Evolutionary conservation across 2,888 invertebrate species (phyloP).

Genomic region (Leptinotarsa tumamoca): DNA sequence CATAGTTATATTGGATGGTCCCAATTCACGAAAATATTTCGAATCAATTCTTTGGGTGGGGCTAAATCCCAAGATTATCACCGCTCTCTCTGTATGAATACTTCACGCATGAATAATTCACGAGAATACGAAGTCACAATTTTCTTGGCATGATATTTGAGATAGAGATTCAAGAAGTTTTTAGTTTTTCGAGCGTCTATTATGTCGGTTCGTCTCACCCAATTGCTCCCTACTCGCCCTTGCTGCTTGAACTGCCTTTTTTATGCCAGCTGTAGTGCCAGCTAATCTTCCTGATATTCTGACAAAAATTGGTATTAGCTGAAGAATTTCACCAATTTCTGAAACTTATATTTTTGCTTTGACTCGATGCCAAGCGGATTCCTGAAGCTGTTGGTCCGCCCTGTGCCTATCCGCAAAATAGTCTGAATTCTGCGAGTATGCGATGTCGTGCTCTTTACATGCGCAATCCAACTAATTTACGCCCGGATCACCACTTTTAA

Average conservation of each 20-base stretch:
- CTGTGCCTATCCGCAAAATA: neutral
- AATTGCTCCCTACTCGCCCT: too few relatives aligned
- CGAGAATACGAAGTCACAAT: too few relatives aligned
- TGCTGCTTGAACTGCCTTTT: conserved; percentile 3
- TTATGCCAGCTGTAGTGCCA: neutral
- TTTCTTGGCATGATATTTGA: too few relatives aligned
- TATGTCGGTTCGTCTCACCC: neutral
- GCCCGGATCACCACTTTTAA: neutral
- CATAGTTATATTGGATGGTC: neutral
- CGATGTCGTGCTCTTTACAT: neutral
- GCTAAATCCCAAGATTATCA: neutral
- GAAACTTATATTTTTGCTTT: neutral
- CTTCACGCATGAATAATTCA: too few relatives aligned
- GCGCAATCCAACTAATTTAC: neutral
- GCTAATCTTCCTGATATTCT: too few relatives aligned
- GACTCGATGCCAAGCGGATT: neutral
- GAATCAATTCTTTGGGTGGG: neutral
- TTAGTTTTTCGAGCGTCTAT: too few relatives aligned
- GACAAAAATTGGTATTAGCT: neutral
- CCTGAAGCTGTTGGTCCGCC: neutral
- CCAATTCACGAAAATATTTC: neutral
- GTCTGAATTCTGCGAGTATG: neutral
- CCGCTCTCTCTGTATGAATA: too few relatives aligned
- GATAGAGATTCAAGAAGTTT: too few relatives aligned
- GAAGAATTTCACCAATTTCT: neutral